phyloP scores from a whole-genome alignment of 2,797 vertebrate species.

The Nyctalus aviator region DNA sequence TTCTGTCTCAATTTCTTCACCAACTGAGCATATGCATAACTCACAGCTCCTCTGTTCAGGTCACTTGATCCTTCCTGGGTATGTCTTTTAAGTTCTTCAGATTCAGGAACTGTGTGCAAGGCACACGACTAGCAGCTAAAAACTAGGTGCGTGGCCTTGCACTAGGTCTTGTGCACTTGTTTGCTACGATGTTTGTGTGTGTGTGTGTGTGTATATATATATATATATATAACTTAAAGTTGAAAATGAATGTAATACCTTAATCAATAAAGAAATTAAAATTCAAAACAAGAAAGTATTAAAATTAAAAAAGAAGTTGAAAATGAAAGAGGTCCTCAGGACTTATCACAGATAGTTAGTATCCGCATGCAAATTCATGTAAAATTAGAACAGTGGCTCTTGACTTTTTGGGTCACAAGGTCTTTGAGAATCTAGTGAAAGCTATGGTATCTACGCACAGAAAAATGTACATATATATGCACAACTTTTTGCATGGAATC shows the following conservation, averaged over 20 bases:
- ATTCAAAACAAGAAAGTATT: too few species aligned
- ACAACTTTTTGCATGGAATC: not conserved
- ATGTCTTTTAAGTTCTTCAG: not conserved
- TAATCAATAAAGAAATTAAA: too few species aligned
- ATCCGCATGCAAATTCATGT: not conserved
- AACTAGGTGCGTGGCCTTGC: not conserved
- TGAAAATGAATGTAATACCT: not conserved
- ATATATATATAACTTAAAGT: not conserved
- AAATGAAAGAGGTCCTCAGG: not conserved
- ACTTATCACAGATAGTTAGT: not conserved
- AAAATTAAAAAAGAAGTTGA: not conserved
- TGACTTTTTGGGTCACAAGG: not conserved
- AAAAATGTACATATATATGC: not conserved
- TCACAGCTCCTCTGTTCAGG: not conserved
- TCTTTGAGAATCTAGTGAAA: slow-evolving; percentile 33
- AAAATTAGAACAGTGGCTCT: not conserved
- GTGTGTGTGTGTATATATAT: too few species aligned
- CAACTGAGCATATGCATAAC: not conserved
- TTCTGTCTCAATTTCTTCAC: not conserved
- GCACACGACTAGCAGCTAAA: not conserved
- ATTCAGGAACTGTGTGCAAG: not conserved
- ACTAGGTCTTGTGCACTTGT: not conserved
- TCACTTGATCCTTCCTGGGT: not conserved
- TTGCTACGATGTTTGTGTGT: not conserved
- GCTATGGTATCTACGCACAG: not conserved